Conservation (phyloP, 2,113 vertebrate species). For the Oryzias melastigma region DNA sequence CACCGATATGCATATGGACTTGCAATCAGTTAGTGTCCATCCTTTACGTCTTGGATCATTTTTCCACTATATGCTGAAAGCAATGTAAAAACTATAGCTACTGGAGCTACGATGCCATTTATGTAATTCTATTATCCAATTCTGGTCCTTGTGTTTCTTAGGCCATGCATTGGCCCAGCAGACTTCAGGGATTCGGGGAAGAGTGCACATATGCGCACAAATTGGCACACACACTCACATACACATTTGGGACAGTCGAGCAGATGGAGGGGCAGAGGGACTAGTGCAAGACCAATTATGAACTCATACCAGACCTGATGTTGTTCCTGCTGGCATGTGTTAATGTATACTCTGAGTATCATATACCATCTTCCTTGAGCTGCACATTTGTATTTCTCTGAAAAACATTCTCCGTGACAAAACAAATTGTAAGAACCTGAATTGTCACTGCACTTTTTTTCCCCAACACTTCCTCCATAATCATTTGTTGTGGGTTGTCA, state of each 20-base stretch:
- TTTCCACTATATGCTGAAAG: constrained; percentile 39
- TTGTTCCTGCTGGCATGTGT: constrained; percentile 39
- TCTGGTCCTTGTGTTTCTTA: constrained; percentile 46
- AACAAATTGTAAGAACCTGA: background rate
- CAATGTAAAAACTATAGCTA: constrained; percentile 38
- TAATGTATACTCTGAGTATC: constrained; percentile 8
- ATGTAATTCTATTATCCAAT: constrained; percentile 38
- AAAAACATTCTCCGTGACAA: constrained; percentile 8
- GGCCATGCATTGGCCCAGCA: constrained; percentile 47
- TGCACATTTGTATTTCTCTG: background rate
- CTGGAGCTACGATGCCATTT: constrained; percentile 47
- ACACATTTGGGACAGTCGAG: constrained; percentile 34
- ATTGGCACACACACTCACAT: constrained; percentile 8
- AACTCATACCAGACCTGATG: constrained; percentile 35
- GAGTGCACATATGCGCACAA: constrained; percentile 29
- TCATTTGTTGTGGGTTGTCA: background rate
- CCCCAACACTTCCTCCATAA: too few species aligned
- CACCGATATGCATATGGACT: background rate
- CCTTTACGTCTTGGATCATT: constrained; percentile 27
- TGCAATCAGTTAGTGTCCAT: constrained; percentile 26
- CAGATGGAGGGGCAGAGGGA: constrained; percentile 59
- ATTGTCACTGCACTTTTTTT: background rate
- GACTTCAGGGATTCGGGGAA: constrained; percentile 43
- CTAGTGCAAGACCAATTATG: constrained; percentile 50
- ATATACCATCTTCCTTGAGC: background rate